Percentiles rank a stretch among this genome's conserved stretches.
Conservation (phyloP, 2,888 invertebrate genomes). For the Phrixothrix hirtus region DNA sequence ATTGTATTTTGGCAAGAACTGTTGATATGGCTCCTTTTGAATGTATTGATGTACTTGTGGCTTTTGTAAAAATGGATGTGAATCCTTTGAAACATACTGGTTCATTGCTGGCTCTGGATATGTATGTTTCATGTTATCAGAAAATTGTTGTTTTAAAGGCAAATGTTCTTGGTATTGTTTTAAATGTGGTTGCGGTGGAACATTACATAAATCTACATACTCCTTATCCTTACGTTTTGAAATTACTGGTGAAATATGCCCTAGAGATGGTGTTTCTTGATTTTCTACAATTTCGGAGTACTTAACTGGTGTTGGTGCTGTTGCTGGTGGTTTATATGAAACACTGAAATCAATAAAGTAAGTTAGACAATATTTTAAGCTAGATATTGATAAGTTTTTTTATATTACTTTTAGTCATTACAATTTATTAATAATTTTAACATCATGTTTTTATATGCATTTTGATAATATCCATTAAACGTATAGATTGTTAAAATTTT, state of each 20-base stretch:
- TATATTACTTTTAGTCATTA: too few species aligned
- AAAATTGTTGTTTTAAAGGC: conserved; percentile 43
- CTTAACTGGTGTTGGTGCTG: conserved; percentile 45
- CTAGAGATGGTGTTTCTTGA: conserved; percentile 31
- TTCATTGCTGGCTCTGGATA: conserved; percentile 35
- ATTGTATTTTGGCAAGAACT: conserved; percentile 35
- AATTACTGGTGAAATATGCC: conserved; percentile 40
- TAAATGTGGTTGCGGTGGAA: conserved; percentile 42
- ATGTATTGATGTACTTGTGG: conserved; percentile 26
- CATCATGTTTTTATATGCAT: too few species aligned
- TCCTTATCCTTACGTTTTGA: conserved; percentile 48
- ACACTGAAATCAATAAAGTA: too few species aligned
- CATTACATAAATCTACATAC: conserved; percentile 49
- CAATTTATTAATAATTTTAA: too few species aligned
- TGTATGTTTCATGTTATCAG: conserved; percentile 37
- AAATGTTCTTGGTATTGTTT: conserved; percentile 30
- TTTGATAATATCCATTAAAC: too few species aligned
- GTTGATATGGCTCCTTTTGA: conserved; percentile 28
- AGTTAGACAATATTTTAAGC: too few species aligned
- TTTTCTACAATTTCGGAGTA: conserved; percentile 51
- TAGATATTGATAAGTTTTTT: too few species aligned
- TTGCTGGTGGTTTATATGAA: conserved; percentile 31
- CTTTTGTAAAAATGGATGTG: conserved; percentile 29
- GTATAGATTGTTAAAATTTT: too few species aligned
- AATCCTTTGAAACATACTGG: conserved; percentile 45